Percentiles rank a stretch among this genome's conserved stretches.
Evolutionary conservation across 1,140 invertebrate species (phyloP).

Genomic region (Nephotettix cincticeps): DNA sequence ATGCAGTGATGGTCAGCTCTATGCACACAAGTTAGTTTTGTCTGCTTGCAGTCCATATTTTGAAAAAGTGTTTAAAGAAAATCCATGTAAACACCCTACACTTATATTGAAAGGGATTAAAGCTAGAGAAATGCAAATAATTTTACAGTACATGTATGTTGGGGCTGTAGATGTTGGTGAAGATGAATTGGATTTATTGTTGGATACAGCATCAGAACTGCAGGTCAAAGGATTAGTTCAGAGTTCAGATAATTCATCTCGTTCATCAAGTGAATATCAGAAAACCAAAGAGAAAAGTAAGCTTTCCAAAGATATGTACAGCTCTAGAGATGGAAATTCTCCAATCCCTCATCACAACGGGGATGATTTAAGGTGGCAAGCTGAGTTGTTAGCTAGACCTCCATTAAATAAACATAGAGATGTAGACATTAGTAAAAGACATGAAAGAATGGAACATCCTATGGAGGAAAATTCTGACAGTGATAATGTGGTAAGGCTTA

Average conservation of each 20-base stretch:
- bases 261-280: too few species aligned
- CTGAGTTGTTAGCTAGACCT: neutral
- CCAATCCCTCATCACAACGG: neutral
- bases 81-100: constrained; percentile 56
- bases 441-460: too few species aligned
- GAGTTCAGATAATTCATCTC: too few species aligned
- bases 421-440: neutral
- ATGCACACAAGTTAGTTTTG: constrained; percentile 54
- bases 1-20: constrained; percentile 55
- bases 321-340: too few species aligned
- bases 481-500: too few species aligned
- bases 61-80: constrained; percentile 47
- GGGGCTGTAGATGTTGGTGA: constrained; percentile 55
- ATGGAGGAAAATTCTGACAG: too few species aligned
- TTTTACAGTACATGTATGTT: constrained; percentile 56
- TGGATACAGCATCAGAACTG: constrained; percentile 51
- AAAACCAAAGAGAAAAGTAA: neutral
- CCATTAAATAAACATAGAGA: neutral
- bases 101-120: constrained; percentile 55
- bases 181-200: constrained; percentile 49
- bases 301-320: neutral
- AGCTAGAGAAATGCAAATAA: constrained; percentile 50
- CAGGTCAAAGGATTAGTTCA: constrained; percentile 45
- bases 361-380: constrained; percentile 11
- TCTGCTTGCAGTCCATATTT: constrained; percentile 56